Conservation (phyloP, 2,888 invertebrate genomes). For the Thera britannica region DNA sequence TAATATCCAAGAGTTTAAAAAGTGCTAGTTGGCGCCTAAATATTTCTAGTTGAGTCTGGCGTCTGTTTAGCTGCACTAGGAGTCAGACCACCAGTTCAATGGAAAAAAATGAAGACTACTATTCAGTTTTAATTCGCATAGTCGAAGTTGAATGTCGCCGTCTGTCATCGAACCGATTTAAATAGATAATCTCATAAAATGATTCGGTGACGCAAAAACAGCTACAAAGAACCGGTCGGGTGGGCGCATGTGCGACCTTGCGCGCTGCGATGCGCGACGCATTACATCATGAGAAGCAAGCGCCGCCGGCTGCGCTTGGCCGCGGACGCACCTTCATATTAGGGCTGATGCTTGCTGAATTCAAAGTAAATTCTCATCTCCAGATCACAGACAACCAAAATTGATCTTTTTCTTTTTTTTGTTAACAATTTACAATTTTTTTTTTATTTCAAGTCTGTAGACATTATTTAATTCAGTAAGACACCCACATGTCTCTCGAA, state of each 20-base stretch:
- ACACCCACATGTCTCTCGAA: too few relatives aligned
- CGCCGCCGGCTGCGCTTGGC: conserved; percentile 45
- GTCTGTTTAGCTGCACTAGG: too few relatives aligned
- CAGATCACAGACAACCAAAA: not conserved
- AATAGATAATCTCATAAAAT: conserved; percentile 28
- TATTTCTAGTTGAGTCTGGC: not conserved
- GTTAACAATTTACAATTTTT: too few relatives aligned
- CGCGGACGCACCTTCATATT: conserved; percentile 21
- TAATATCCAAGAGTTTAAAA: too few relatives aligned
- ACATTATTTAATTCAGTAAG: too few relatives aligned
- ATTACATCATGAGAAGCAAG: conserved; percentile 56
- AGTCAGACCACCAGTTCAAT: not conserved
- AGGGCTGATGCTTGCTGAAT: conserved; percentile 8
- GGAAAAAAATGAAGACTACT: not conserved
- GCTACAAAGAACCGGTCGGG: conserved; percentile 38
- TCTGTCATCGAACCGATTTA: conserved; percentile 17
- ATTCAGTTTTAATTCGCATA: not conserved
- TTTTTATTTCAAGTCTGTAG: too few relatives aligned
- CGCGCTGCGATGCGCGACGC: conserved; percentile 48
- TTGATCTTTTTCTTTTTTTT: too few relatives aligned
- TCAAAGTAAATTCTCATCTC: not conserved
- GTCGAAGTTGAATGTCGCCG: conserved; percentile 15
- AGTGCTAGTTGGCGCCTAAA: too few relatives aligned
- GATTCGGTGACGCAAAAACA: conserved; percentile 33
- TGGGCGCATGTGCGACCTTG: conserved; percentile 57